These are phyloP conservation scores for Pithys albifrons DNA, from an alignment of 2,113 vertebrate genomes.

Conservation along the genomic window DNA sequence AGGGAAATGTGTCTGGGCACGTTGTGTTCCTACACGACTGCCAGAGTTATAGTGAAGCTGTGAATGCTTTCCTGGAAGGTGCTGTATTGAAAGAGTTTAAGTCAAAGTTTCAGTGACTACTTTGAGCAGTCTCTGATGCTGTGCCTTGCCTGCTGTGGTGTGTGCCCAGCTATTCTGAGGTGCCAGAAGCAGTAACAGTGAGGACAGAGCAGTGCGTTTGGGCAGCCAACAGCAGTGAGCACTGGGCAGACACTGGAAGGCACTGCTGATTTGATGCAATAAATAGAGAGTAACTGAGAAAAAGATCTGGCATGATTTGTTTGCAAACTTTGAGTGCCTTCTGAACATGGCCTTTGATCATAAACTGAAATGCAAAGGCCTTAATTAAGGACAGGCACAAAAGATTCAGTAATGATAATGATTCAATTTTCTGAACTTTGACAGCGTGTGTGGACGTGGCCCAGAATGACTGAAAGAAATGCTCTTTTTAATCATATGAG, in stretches of 20 bases:
- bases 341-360: not conserved
- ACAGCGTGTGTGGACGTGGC: not conserved
- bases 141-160: not conserved
- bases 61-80: not conserved
- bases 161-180: not conserved
- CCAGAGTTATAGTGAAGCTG: not conserved
- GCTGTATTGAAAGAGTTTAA: not conserved
- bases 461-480: not conserved
- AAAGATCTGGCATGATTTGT: not conserved
- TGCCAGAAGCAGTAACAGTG: rapidly evolving
- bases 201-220: not conserved
- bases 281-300: not conserved
- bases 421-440: not conserved
- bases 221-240: not conserved
- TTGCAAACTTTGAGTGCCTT: not conserved
- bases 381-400: not conserved
- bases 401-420: not conserved
- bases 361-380: not conserved
- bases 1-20: rapidly evolving
- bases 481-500: not conserved
- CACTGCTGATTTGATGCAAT: not conserved
- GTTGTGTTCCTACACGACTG: rapidly evolving
- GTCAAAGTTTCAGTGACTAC: not conserved
- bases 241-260: not conserved
- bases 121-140: not conserved